These are phyloP conservation scores for Ceratosolen solmsi DNA, from an alignment of 1,140 invertebrate species.

Conservation along the genomic window DNA sequence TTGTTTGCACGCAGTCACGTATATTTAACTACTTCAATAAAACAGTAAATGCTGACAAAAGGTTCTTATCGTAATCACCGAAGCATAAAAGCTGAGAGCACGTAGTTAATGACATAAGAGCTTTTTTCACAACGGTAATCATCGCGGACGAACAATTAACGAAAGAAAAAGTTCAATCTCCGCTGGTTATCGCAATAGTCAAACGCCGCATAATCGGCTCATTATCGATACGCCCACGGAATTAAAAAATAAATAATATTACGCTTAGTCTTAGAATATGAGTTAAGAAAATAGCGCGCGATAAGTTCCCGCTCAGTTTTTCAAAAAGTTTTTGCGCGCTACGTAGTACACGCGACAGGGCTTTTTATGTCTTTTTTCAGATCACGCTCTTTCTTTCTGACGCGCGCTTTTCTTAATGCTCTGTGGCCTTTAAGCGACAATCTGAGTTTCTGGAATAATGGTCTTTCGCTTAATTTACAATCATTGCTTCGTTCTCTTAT, in stretches of 20 bases:
- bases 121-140: background rate
- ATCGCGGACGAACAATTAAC: no score
- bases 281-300: background rate
- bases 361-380: background rate
- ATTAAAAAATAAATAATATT: background rate
- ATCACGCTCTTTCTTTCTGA: background rate
- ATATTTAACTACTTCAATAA: background rate
- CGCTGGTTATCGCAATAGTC: background rate
- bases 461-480: background rate
- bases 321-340: background rate
- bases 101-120: background rate
- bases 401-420: background rate
- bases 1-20: background rate
- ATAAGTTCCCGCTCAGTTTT: conserved; percentile 6
- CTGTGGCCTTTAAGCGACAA: background rate
- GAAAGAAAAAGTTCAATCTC: no score
- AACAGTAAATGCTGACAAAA: background rate
- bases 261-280: background rate
- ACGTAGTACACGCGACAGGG: background rate
- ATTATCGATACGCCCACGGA: background rate
- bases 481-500: background rate
- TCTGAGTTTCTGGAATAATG: background rate
- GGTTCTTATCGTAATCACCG: background rate
- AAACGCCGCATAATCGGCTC: background rate
- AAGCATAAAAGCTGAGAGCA: background rate